A percentile compares a stretch with the other conserved stretches of the same genome.
These are phyloP conservation scores for Macropodus opercularis DNA, from an alignment of 2,797 vertebrate species.

Conservation along the genomic window DNA sequence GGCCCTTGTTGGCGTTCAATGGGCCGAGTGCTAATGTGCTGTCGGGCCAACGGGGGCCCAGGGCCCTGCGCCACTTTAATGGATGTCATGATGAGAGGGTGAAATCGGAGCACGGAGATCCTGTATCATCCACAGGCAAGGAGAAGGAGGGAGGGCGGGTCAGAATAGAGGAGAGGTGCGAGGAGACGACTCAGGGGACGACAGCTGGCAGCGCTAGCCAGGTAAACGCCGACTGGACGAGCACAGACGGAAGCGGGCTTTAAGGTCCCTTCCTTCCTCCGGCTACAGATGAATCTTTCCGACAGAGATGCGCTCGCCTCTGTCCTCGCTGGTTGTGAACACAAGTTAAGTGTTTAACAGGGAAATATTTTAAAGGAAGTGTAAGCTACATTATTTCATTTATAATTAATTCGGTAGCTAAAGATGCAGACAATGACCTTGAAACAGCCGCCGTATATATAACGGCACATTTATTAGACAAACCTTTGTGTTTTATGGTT, in stretches of 20 bases:
- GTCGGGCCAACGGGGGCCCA: slow-evolving; percentile 78
- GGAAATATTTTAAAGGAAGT: slow-evolving; percentile 21
- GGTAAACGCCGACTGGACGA: slow-evolving; percentile 42
- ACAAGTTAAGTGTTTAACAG: background rate
- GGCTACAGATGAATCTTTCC: slow-evolving; percentile 42
- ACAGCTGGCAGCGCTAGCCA: slow-evolving; percentile 57
- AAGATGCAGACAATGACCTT: background rate
- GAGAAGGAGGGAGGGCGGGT: slow-evolving; percentile 26
- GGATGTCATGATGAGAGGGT: slow-evolving; percentile 89
- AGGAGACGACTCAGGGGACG: slow-evolving; percentile 34
- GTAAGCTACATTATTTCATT: slow-evolving; percentile 24
- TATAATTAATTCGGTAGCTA: slow-evolving; percentile 3
- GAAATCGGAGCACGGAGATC: slow-evolving; percentile 84
- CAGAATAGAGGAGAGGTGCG: slow-evolving; percentile 15
- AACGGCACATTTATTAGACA: too few relatives aligned
- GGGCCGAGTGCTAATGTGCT: slow-evolving; percentile 89
- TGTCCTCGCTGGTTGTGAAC: slow-evolving; percentile 24
- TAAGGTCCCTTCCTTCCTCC: slow-evolving; percentile 18
- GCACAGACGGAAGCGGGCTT: slow-evolving; percentile 12
- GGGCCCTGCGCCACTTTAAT: slow-evolving; percentile 84
- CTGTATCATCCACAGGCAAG: slow-evolving; percentile 73
- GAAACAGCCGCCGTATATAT: too few relatives aligned
- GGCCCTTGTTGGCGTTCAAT: slow-evolving; percentile 87
- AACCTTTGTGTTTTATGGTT: too few relatives aligned
- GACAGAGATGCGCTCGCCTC: slow-evolving; percentile 22